These are phyloP conservation scores for Thymelicus acteon DNA, from an alignment of 2,888 invertebrate species.

Conservation along the genomic window DNA sequence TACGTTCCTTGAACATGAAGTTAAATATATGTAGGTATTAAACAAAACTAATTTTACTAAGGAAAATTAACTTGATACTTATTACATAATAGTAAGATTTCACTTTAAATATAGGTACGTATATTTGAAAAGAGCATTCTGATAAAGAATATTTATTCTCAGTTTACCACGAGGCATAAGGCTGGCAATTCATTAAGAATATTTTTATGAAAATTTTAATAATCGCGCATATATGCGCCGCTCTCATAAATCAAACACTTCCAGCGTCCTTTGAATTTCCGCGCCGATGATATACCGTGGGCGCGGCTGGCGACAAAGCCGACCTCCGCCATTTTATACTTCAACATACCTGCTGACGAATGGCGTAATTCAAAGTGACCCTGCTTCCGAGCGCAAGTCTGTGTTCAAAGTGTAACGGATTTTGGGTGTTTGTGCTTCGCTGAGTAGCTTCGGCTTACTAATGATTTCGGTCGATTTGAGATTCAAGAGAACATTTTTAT, in stretches of 20 bases:
- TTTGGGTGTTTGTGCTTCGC: too few species aligned
- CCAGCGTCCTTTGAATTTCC: conserved; percentile 78
- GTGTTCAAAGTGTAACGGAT: not conserved
- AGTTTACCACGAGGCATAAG: conserved; percentile 47
- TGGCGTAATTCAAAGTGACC: conserved; percentile 8
- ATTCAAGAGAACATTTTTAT: too few species aligned
- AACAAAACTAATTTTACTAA: too few species aligned
- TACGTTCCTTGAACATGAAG: too few species aligned
- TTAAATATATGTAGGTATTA: too few species aligned
- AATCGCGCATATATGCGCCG: conserved; percentile 69
- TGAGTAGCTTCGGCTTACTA: too few species aligned
- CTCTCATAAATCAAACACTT: conserved; percentile 79
- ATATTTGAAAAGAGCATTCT: conserved; percentile 34
- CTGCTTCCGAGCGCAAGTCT: not conserved
- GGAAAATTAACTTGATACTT: too few species aligned
- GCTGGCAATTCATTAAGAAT: conserved; percentile 71
- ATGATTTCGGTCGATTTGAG: too few species aligned
- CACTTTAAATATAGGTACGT: conserved; percentile 16
- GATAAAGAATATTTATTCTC: conserved; percentile 49
- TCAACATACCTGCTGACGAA: conserved; percentile 6
- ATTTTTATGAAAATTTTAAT: conserved; percentile 80
- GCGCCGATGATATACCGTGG: conserved; percentile 70
- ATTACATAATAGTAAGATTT: not conserved
- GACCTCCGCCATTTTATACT: conserved; percentile 49
- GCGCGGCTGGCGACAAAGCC: conserved; percentile 72